phyloP scores from a whole-genome alignment of 1,140 invertebrate species.

The Meloidogyne hapla region DNA sequence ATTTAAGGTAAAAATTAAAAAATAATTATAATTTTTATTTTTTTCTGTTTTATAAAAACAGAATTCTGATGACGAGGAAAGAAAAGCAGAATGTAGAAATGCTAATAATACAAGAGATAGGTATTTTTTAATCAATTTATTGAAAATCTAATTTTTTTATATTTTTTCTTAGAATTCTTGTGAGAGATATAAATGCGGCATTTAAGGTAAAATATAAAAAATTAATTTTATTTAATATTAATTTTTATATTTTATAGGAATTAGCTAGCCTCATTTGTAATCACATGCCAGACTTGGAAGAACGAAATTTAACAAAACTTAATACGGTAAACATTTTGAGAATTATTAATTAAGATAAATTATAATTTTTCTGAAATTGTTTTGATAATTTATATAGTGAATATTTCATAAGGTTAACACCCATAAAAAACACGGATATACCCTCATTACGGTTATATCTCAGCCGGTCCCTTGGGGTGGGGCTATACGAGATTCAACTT shows the following conservation, averaged over 20 bases:
- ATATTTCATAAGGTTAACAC: too few relatives aligned
- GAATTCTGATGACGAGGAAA: too few relatives aligned
- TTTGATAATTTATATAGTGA: too few relatives aligned
- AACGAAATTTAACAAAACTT: conserved; percentile 34
- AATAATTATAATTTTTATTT: too few relatives aligned
- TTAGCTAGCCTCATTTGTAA: conserved; percentile 70
- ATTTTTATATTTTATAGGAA: conserved; percentile 66
- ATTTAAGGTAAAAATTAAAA: too few relatives aligned
- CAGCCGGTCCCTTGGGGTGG: too few relatives aligned
- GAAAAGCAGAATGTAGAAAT: conserved; percentile 90
- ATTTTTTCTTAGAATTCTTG: conserved; percentile 66
- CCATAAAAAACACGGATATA: too few relatives aligned
- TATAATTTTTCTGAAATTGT: too few relatives aligned
- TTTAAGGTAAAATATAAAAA: conserved; percentile 65
- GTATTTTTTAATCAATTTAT: neutral
- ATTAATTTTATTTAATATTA: neutral
- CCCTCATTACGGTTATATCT: too few relatives aligned
- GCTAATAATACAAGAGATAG: conserved; percentile 95
- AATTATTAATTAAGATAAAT: too few relatives aligned
- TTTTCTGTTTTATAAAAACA: too few relatives aligned
- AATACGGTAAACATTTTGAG: conserved; percentile 6
- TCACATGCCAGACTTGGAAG: conserved; percentile 66
- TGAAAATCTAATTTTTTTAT: neutral
- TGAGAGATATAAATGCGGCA: conserved; percentile 72
- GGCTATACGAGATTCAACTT: too few relatives aligned